Conservation (phyloP, 2,888 invertebrate genomes). For the Phengaris arion region DNA sequence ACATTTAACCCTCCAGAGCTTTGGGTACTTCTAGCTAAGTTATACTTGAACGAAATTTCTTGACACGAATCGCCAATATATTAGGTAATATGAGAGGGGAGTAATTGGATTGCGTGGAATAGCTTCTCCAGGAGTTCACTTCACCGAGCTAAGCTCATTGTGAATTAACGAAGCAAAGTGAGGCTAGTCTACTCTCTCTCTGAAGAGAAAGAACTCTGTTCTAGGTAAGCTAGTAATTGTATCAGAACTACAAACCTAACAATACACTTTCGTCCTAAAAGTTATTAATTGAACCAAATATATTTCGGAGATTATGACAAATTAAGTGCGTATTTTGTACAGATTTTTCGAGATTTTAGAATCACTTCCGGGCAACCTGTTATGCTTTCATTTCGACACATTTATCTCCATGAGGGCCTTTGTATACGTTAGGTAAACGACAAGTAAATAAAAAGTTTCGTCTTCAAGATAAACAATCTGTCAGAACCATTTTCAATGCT, state of each 20-base stretch:
- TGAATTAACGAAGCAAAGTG: constrained; percentile 40
- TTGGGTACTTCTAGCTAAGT: too few relatives aligned
- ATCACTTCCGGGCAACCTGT: background rate
- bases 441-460: constrained; percentile 16
- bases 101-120: constrained; percentile 66
- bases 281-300: background rate
- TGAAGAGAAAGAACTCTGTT: constrained; percentile 42
- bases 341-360: constrained; percentile 1
- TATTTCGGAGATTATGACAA: too few relatives aligned
- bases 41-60: constrained; percentile 53
- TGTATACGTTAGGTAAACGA: background rate
- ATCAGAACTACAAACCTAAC: constrained; percentile 40
- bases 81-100: constrained; percentile 47
- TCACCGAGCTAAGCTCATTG: constrained; percentile 52
- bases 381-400: background rate
- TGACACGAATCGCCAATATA: constrained; percentile 51
- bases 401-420: constrained; percentile 1
- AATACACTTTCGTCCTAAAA: background rate
- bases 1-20: too few relatives aligned
- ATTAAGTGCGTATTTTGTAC: background rate
- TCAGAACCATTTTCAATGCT: background rate
- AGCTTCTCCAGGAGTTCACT: constrained; percentile 45
- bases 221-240: constrained; percentile 56
- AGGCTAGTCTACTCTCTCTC: too few relatives aligned
- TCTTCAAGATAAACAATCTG: constrained; percentile 15